phyloP scores from a whole-genome alignment of 2,888 invertebrate species.

The Euplexia lucipara region DNA sequence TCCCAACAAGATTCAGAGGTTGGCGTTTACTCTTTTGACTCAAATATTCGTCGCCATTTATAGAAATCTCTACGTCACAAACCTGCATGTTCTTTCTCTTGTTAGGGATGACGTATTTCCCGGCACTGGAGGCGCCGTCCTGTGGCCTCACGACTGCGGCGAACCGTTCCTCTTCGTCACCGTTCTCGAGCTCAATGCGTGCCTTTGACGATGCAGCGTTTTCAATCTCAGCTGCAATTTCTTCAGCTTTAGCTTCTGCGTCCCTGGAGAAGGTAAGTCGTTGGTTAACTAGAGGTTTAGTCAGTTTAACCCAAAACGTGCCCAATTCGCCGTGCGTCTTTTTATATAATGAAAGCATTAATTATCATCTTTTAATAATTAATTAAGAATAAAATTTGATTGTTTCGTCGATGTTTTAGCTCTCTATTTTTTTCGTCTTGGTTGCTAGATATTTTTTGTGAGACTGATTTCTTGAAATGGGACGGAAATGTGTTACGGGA shows the following conservation, averaged over 20 bases:
- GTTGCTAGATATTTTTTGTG: too few relatives aligned
- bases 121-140: conserved; percentile 74
- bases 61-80: conserved; percentile 21
- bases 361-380: too few relatives aligned
- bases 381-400: too few relatives aligned
- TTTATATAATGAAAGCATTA: too few relatives aligned
- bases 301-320: too few relatives aligned
- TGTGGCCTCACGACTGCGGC: conserved; percentile 95
- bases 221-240: conserved; percentile 98
- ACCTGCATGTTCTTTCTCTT: conserved; percentile 93
- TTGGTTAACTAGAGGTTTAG: neutral
- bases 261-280: conserved; percentile 82
- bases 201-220: conserved; percentile 95
- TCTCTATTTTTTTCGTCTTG: too few relatives aligned
- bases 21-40: too few relatives aligned
- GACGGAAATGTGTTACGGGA: too few relatives aligned
- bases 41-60: neutral
- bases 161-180: conserved; percentile 96
- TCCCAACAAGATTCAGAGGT: too few relatives aligned
- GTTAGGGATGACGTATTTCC: conserved; percentile 95
- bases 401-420: too few relatives aligned
- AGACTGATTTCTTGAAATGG: too few relatives aligned
- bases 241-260: conserved; percentile 96
- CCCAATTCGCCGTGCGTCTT: too few relatives aligned
- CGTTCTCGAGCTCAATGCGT: conserved; percentile 97